Evolutionary conservation across 2,888 invertebrate species (phyloP).

Genomic region (Sepiola atlantica): DNA sequence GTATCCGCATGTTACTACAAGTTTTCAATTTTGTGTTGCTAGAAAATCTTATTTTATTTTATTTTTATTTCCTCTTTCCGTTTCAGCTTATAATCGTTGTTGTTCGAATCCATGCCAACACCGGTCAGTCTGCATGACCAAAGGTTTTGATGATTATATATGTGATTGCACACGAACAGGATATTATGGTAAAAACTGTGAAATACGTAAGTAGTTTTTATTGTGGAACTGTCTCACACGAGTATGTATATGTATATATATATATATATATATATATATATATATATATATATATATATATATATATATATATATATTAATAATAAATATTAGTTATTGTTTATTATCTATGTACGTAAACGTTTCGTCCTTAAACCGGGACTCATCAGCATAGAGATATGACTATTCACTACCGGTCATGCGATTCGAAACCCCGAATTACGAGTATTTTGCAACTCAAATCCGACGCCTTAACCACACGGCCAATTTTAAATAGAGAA

Average conservation of each 20-base stretch:
- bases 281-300: too few species aligned
- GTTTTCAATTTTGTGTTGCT: not conserved
- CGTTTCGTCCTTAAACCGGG: too few species aligned
- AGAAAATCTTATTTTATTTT: not conserved
- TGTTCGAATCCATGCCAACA: slow-evolving; percentile 75
- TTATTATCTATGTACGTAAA: too few species aligned
- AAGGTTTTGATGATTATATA: slow-evolving; percentile 64
- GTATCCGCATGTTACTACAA: not conserved
- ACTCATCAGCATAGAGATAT: too few species aligned
- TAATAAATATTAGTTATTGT: too few species aligned
- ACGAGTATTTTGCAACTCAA: too few species aligned
- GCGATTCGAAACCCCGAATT: too few species aligned
- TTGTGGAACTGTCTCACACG: not conserved
- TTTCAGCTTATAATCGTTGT: slow-evolving; percentile 70
- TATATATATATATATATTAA: too few species aligned
- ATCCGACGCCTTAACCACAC: too few species aligned
- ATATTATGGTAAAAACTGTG: slow-evolving; percentile 71
- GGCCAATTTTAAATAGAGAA: too few species aligned
- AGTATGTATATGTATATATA: not conserved
- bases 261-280: too few species aligned
- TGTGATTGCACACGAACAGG: slow-evolving; percentile 74
- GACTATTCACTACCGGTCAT: too few species aligned
- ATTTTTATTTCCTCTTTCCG: not conserved
- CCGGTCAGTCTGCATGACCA: slow-evolving; percentile 72
- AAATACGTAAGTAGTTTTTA: slow-evolving; percentile 68